These are phyloP conservation scores for Pedicia rivosa DNA, from an alignment of 2,888 invertebrate genomes.

Conservation along the genomic window DNA sequence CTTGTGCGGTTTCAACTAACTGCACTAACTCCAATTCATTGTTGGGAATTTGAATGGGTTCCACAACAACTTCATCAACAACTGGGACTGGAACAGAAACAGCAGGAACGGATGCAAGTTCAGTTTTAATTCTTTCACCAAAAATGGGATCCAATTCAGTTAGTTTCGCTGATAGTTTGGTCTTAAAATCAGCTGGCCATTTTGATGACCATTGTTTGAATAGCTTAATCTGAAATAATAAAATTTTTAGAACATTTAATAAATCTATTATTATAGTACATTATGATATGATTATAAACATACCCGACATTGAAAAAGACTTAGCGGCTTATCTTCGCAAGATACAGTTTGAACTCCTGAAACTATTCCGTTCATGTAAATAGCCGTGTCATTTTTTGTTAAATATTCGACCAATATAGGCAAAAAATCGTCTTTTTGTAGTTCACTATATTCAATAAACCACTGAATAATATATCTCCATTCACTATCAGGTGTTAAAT, in stretches of 20 bases:
- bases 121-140: constrained; percentile 43
- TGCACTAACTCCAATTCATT: too few relatives aligned
- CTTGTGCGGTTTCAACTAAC: too few relatives aligned
- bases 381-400: constrained; percentile 37
- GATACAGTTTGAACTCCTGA: constrained; percentile 47
- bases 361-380: constrained; percentile 57
- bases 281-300: constrained; percentile 19
- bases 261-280: not conserved
- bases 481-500: constrained; percentile 52
- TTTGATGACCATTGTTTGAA: constrained; percentile 71
- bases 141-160: constrained; percentile 56
- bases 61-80: too few relatives aligned
- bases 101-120: too few relatives aligned
- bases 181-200: constrained; percentile 60
- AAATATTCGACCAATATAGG: constrained; percentile 49
- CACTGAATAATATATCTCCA: constrained; percentile 68
- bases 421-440: constrained; percentile 71
- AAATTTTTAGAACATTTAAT: not conserved
- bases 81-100: not conserved
- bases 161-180: constrained; percentile 48
- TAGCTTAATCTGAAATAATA: constrained; percentile 47
- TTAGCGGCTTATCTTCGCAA: constrained; percentile 61
- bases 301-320: constrained; percentile 68
- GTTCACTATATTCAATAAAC: constrained; percentile 81
- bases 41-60: too few relatives aligned